Conservation (phyloP, 2,888 invertebrate genomes). For the Drosophila recens region DNA sequence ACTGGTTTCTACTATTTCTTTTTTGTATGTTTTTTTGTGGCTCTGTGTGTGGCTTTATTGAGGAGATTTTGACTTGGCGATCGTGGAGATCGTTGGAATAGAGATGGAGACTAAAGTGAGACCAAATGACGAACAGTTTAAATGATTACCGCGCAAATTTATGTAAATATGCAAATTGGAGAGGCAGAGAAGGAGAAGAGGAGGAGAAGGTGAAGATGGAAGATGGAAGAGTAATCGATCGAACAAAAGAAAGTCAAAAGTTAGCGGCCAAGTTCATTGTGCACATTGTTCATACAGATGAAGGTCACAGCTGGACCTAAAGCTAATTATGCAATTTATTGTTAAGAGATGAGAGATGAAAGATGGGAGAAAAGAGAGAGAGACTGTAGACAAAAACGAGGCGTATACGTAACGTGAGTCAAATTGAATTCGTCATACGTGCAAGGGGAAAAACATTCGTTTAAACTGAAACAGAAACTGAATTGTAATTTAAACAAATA, state of each 20-base stretch:
- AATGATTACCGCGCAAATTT: conserved; percentile 59
- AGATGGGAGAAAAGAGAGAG: background rate
- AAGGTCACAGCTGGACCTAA: conserved; percentile 40
- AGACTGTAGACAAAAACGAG: background rate
- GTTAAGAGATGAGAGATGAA: conserved; percentile 1
- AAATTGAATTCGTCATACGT: conserved; percentile 63
- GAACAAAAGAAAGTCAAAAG: conserved; percentile 67
- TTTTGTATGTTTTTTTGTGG: conserved; percentile 2
- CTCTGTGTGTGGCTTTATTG: conserved; percentile 35
- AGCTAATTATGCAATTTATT: conserved; percentile 46
- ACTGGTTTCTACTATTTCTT: conserved; percentile 20
- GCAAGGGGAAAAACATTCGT: conserved; percentile 65
- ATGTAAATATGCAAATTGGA: conserved; percentile 57
- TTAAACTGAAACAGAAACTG: conserved; percentile 36
- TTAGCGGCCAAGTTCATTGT: conserved; percentile 74
- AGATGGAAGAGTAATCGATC: conserved; percentile 21
- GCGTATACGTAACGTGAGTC: conserved; percentile 48
- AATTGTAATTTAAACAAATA: no score
- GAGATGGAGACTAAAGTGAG: conserved; percentile 36
- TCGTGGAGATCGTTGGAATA: conserved; percentile 21
- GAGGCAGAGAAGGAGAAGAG: background rate
- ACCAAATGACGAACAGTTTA: conserved; percentile 47
- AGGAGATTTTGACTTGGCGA: conserved; percentile 9
- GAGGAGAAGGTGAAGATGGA: background rate
- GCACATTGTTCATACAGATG: conserved; percentile 32